These are phyloP conservation scores for Leptobrachium leishanense DNA, from an alignment of 2,113 vertebrate species.

Conservation along the genomic window DNA sequence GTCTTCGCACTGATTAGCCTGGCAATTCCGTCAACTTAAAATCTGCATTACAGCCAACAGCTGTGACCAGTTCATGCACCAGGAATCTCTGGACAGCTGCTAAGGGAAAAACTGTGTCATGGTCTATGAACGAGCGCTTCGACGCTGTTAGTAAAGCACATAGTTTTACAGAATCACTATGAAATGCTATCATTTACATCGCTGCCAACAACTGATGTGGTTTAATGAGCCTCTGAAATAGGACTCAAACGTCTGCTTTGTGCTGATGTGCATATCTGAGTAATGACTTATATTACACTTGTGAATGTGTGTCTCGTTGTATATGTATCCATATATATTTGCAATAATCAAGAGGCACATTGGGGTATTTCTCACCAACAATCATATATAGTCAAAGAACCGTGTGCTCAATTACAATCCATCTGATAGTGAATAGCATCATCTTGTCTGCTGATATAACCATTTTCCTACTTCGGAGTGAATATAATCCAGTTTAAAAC, in stretches of 20 bases:
- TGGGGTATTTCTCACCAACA: too few relatives aligned
- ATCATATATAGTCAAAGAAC: too few relatives aligned
- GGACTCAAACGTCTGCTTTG: background rate
- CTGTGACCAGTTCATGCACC: slow-evolving; percentile 39
- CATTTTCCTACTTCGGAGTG: too few relatives aligned
- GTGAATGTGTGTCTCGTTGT: background rate
- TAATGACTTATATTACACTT: background rate
- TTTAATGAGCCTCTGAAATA: background rate
- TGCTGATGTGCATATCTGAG: background rate
- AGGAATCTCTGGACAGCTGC: slow-evolving; percentile 40
- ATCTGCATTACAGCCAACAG: slow-evolving; percentile 39
- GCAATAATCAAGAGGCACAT: too few relatives aligned
- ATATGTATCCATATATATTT: background rate
- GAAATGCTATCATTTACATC: slow-evolving; percentile 33
- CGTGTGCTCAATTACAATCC: too few relatives aligned
- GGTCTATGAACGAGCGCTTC: slow-evolving; percentile 19
- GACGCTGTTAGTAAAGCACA: slow-evolving; percentile 19
- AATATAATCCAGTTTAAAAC: too few relatives aligned
- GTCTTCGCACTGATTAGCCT: slow-evolving; percentile 11
- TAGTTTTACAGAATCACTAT: slow-evolving; percentile 18
- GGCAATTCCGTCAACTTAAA: slow-evolving; percentile 24
- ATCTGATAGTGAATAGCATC: too few relatives aligned
- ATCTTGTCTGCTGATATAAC: too few relatives aligned
- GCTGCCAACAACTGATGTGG: slow-evolving; percentile 18
- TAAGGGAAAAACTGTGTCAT: slow-evolving; percentile 33